Evolutionary conservation across 2,797 vertebrate species (phyloP).

Genomic region (Graptemys geographica): DNA sequence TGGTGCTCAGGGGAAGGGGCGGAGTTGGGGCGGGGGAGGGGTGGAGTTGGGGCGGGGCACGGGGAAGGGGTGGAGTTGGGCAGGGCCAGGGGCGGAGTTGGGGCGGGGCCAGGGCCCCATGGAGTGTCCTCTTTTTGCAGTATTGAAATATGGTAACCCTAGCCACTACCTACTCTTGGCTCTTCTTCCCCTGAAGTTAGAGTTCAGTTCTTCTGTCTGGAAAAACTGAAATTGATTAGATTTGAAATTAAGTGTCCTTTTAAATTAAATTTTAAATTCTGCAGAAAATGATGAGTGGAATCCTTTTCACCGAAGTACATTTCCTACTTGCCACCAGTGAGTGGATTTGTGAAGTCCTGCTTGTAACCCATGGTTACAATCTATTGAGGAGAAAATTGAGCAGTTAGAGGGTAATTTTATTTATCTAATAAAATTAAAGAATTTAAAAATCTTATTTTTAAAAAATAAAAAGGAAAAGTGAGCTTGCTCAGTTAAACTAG

Average conservation of each 20-base stretch:
- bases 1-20: too few species aligned
- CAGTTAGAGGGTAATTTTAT: background rate
- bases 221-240: background rate
- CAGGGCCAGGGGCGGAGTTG: too few species aligned
- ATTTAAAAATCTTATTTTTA: fast-evolving
- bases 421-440: background rate
- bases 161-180: background rate
- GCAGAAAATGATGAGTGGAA: background rate
- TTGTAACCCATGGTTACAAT: background rate
- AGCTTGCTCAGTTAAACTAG: background rate
- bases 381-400: background rate
- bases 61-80: too few species aligned
- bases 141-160: too few species aligned
- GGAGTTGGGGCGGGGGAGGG: too few species aligned
- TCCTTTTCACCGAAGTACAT: background rate
- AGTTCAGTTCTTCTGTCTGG: background rate
- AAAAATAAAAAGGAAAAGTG: background rate
- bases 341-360: background rate
- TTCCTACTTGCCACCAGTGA: constrained; percentile 9
- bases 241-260: background rate
- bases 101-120: too few species aligned
- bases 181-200: background rate
- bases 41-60: too few species aligned
- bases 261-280: background rate
- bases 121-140: too few species aligned